phyloP scores from a whole-genome alignment of 2,113 vertebrate genomes.

The Cygnus buccinator region DNA sequence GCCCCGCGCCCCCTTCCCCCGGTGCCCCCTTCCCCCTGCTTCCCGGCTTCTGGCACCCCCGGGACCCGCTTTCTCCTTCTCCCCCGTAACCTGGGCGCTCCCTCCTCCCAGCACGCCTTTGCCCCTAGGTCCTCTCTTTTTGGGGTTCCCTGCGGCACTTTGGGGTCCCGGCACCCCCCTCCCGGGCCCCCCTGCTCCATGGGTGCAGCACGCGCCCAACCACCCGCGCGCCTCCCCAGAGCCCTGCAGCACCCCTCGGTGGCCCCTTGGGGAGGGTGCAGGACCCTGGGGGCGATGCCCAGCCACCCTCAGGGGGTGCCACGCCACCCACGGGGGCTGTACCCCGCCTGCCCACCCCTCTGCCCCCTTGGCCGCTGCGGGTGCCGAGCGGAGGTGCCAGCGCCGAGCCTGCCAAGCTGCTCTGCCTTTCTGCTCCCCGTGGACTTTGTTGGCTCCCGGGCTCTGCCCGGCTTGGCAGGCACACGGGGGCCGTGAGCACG shows the following conservation, averaged over 20 bases:
- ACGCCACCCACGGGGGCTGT: background rate
- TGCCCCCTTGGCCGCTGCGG: rapidly evolving
- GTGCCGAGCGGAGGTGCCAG: background rate
- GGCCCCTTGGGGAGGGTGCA: background rate
- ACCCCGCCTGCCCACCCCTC: background rate
- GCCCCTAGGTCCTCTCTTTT: background rate
- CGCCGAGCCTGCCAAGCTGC: background rate
- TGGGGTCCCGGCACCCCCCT: background rate
- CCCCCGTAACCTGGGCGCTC: rapidly evolving
- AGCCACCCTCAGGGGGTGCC: rapidly evolving
- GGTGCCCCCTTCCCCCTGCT: rapidly evolving
- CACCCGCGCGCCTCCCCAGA: background rate
- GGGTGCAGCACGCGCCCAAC: background rate
- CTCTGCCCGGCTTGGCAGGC: background rate
- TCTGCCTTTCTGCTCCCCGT: conserved; percentile 3
- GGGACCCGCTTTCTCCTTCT: background rate
- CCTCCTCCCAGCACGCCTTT: background rate
- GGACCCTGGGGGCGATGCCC: background rate
- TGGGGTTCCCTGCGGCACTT: background rate
- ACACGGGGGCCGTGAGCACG: rapidly evolving
- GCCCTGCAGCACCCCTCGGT: background rate
- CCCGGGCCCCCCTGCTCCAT: background rate
- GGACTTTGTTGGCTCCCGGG: background rate
- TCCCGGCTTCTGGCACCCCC: background rate
- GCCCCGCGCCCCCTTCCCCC: too few relatives aligned